Conservation (phyloP, 1,140 invertebrate species). For the Monomorium pharaonis region DNA sequence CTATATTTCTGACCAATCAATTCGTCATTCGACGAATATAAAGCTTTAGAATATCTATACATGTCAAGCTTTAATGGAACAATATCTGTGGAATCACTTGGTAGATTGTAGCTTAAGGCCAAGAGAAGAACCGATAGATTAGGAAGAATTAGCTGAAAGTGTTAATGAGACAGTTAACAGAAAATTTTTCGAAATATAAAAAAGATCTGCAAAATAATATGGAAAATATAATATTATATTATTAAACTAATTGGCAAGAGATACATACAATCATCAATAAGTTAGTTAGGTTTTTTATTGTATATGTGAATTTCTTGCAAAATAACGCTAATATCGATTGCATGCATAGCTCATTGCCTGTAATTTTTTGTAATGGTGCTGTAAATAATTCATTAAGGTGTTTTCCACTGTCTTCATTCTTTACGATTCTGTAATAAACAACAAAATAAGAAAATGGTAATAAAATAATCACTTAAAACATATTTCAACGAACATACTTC, state of each 20-base stretch:
- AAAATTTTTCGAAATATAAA: constrained; percentile 4
- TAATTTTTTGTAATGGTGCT: constrained; percentile 69
- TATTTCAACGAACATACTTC: constrained; percentile 86
- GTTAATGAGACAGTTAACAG: constrained; percentile 31
- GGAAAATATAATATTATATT: not conserved
- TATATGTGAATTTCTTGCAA: constrained; percentile 78
- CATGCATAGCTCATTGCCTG: constrained; percentile 69
- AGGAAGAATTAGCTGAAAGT: constrained; percentile 76
- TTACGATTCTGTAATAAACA: constrained; percentile 75
- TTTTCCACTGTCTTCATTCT: constrained; percentile 74
- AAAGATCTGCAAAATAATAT: not conserved
- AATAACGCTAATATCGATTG: constrained; percentile 77
- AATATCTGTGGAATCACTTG: constrained; percentile 62
- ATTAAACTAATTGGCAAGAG: not conserved
- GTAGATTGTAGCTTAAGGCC: constrained; percentile 75
- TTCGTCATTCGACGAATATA: constrained; percentile 71
- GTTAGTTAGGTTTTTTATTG: constrained; percentile 74
- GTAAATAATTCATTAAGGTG: constrained; percentile 72
- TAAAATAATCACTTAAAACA: constrained; percentile 13
- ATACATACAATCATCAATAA: constrained; percentile 74
- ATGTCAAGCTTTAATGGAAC: constrained; percentile 73
- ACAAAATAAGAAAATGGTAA: constrained; percentile 27
- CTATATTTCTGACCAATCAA: constrained; percentile 69
- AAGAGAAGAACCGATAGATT: constrained; percentile 76
- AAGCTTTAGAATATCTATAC: constrained; percentile 74